Percentiles rank a stretch among this genome's conserved stretches.
Evolutionary conservation across 2,797 vertebrate genomes (phyloP).

Genomic region (Anguilla megastoma): DNA sequence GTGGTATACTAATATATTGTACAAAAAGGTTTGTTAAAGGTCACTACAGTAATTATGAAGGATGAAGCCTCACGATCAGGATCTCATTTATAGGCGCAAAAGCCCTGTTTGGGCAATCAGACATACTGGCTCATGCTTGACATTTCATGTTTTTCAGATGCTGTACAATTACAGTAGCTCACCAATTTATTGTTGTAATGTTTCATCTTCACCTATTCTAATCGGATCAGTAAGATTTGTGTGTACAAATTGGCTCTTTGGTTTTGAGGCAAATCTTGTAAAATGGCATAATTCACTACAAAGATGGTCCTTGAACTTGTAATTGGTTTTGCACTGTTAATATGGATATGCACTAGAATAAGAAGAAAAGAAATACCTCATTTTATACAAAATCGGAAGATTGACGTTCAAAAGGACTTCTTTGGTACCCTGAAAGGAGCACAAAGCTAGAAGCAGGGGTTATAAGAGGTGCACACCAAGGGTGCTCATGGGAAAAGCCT

Average conservation of each 20-base stretch:
- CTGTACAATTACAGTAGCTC: slow-evolving; percentile 50
- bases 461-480: slow-evolving; percentile 4
- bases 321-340: slow-evolving; percentile 75
- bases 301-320: slow-evolving; percentile 61
- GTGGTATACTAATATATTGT: background rate
- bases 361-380: slow-evolving; percentile 76
- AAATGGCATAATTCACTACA: slow-evolving; percentile 52
- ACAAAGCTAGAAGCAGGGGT: background rate
- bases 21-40: background rate
- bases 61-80: background rate
- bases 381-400: slow-evolving; percentile 70
- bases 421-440: slow-evolving; percentile 53
- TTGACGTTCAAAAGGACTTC: slow-evolving; percentile 58
- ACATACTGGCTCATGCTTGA: background rate
- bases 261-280: slow-evolving; percentile 61
- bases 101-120: slow-evolving; percentile 31
- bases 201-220: slow-evolving; percentile 46
- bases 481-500: background rate
- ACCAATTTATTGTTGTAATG: slow-evolving; percentile 46
- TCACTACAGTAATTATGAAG: background rate
- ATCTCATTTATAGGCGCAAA: background rate
- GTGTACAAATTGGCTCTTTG: slow-evolving; percentile 55
- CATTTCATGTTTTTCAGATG: slow-evolving; percentile 42
- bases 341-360: slow-evolving; percentile 71
- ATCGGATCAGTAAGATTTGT: slow-evolving; percentile 55